Conservation (phyloP, 2,797 vertebrate genomes). For the Ammospiza maritima region DNA sequence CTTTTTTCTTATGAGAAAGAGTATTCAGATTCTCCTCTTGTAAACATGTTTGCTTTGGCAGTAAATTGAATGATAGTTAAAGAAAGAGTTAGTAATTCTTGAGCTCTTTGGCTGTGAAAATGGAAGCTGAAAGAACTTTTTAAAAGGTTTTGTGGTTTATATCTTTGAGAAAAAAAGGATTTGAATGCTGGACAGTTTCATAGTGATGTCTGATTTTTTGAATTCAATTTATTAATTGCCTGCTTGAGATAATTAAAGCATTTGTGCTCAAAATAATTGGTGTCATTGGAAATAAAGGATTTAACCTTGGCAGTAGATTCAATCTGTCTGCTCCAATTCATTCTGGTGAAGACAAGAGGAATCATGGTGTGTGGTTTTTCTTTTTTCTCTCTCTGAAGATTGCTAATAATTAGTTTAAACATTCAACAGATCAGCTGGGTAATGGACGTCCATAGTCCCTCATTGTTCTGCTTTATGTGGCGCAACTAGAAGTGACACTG, state of each 20-base stretch:
- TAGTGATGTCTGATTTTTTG: constrained; percentile 35
- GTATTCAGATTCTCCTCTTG: not conserved
- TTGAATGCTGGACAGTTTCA: constrained; percentile 33
- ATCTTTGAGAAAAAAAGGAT: constrained; percentile 4
- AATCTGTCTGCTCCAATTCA: constrained; percentile 56
- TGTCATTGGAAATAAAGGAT: constrained; percentile 65
- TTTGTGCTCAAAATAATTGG: constrained; percentile 70
- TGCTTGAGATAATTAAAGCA: constrained; percentile 70
- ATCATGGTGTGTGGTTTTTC: not conserved
- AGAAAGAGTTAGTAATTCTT: not conserved
- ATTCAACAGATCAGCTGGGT: constrained; percentile 31
- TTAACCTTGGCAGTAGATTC: constrained; percentile 67
- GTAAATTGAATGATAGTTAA: not conserved
- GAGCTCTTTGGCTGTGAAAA: not conserved
- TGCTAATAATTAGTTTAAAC: constrained; percentile 41
- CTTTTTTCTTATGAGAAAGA: not conserved
- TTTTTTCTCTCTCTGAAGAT: not conserved
- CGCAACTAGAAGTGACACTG: rapidly evolving
- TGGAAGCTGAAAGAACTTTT: not conserved
- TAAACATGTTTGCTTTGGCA: not conserved
- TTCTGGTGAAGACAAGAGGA: constrained; percentile 3
- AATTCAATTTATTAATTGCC: constrained; percentile 69
- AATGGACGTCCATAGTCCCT: not conserved
- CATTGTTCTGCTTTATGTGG: not conserved
- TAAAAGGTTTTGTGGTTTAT: not conserved